These are phyloP conservation scores for Gavialis gangeticus DNA, from an alignment of 2,113 vertebrate species.

Conservation along the genomic window DNA sequence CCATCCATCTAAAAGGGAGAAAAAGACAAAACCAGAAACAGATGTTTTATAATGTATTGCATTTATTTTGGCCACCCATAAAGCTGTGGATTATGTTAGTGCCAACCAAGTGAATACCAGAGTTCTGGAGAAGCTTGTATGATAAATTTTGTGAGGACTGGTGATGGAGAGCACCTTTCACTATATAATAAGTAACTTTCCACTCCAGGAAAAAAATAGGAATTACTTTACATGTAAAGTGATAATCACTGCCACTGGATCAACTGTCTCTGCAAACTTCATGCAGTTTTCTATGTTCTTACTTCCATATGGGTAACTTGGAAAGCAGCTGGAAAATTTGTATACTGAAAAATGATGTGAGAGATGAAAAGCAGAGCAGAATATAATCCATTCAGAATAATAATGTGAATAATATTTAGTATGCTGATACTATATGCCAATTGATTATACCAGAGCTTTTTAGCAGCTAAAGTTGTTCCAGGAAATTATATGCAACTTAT, in stretches of 20 bases:
- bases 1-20: slow-evolving; percentile 25
- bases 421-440: neutral
- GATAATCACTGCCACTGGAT: neutral
- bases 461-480: neutral
- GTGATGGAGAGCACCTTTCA: neutral
- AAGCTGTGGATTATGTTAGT: slow-evolving; percentile 51
- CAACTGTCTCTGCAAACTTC: slow-evolving; percentile 18
- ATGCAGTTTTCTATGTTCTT: neutral
- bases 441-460: slow-evolving; percentile 1
- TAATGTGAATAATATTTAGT: neutral
- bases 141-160: neutral
- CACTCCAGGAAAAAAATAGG: neutral
- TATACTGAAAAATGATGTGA: neutral
- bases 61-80: slow-evolving; percentile 60
- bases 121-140: slow-evolving; percentile 14
- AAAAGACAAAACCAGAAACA: slow-evolving; percentile 33
- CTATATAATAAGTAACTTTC: slow-evolving; percentile 15
- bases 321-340: slow-evolving; percentile 5
- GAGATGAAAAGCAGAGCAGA: slow-evolving; percentile 1
- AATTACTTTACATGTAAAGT: neutral
- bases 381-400: slow-evolving; percentile 7
- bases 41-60: slow-evolving; percentile 56
- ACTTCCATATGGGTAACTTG: neutral
- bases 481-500: neutral
- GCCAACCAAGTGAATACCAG: slow-evolving; percentile 44